phyloP scores from a whole-genome alignment of 2,888 invertebrate species.

The Euspilapteryx auroguttella region DNA sequence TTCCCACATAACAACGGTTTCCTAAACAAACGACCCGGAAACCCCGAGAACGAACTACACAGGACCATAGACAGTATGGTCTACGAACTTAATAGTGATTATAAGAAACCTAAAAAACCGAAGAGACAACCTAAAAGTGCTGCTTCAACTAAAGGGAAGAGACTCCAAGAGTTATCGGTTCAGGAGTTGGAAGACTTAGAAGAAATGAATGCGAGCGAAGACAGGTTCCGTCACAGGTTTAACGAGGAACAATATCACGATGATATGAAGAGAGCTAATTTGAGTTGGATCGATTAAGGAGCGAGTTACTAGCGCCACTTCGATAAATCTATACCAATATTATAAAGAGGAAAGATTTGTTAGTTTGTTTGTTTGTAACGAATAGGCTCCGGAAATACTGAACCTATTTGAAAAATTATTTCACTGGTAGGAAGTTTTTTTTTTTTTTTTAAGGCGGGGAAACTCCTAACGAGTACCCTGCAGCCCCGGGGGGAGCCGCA shows the following conservation, averaged over 20 bases:
- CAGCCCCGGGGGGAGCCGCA: no score
- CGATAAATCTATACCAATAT: no score
- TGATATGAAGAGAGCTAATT: slow-evolving; percentile 20
- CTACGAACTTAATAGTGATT: slow-evolving; percentile 20
- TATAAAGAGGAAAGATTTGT: no score
- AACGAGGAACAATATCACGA: slow-evolving; percentile 29
- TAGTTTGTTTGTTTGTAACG: no score
- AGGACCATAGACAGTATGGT: slow-evolving; percentile 34
- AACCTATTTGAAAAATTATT: no score
- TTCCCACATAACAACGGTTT: slow-evolving; percentile 15
- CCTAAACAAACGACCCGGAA: slow-evolving; percentile 30
- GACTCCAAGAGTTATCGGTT: slow-evolving; percentile 28
- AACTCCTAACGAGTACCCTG: no score
- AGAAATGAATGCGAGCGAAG: slow-evolving; percentile 29
- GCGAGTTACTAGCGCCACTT: no score
- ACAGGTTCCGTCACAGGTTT: slow-evolving; percentile 33
- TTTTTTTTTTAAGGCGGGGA: no score
- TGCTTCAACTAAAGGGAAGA: slow-evolving; percentile 20
- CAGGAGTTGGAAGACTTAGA: slow-evolving; percentile 30
- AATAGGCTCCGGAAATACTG: no score
- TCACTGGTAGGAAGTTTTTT: no score
- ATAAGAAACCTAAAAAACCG: slow-evolving; percentile 9
- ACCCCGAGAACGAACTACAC: slow-evolving; percentile 30
- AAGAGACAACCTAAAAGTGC: slow-evolving; percentile 5
- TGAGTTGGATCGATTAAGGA: slow-evolving; percentile 31